A percentile compares a stretch with the other conserved stretches of the same genome.
phyloP scores from a whole-genome alignment of 2,888 invertebrate genomes.

The Lacanobia oleracea region DNA sequence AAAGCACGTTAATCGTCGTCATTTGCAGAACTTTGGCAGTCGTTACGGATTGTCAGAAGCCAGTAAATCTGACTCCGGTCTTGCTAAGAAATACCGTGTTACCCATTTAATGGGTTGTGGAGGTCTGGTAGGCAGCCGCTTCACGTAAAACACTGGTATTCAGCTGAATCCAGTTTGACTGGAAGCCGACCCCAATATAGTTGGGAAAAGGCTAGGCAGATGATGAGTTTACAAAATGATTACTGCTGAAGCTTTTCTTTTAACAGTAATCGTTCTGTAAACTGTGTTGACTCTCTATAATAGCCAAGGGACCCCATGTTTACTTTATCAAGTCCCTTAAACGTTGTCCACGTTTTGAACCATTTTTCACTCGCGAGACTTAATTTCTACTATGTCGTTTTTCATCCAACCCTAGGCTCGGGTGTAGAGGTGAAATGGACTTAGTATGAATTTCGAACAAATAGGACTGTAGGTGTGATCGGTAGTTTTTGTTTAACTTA shows the following conservation, averaged over 20 bases:
- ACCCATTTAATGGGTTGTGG: no score
- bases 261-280: slow-evolving; percentile 50
- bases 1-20: no score
- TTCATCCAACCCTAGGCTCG: slow-evolving; percentile 83
- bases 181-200: no score
- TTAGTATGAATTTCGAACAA: slow-evolving; percentile 44
- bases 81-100: no score
- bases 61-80: no score
- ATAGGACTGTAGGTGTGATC: rapidly evolving
- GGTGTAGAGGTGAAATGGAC: slow-evolving; percentile 28
- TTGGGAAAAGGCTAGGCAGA: no score
- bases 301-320: slow-evolving; percentile 58
- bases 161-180: no score
- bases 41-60: no score
- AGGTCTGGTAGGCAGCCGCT: no score
- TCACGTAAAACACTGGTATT: no score
- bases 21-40: no score
- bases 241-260: neutral
- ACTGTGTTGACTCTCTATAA: slow-evolving; percentile 65
- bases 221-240: no score
- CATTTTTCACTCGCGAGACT: slow-evolving; percentile 87
- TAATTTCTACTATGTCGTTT: slow-evolving; percentile 87
- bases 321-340: slow-evolving; percentile 67
- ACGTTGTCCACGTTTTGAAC: slow-evolving; percentile 78
- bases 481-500: neutral